phyloP scores from a whole-genome alignment of 2,888 invertebrate genomes.

The Euproctis similis region DNA sequence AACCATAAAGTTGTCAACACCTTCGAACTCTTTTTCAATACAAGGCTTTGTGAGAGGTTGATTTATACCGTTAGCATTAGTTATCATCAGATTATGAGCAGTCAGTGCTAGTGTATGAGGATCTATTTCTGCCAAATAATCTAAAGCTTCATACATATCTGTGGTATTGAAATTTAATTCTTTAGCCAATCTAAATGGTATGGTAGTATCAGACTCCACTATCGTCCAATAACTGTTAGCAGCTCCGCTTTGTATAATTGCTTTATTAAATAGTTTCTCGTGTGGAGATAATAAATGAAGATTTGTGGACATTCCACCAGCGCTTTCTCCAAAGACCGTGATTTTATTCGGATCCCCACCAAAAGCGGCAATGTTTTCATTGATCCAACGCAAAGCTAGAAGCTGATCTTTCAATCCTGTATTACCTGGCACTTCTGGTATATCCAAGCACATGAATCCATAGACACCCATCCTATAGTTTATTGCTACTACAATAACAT shows the following conservation, averaged over 20 bases:
- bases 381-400: conserved; percentile 32
- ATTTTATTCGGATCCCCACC: conserved; percentile 25
- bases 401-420: conserved; percentile 31
- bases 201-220: conserved; percentile 1
- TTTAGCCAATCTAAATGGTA: conserved; percentile 9
- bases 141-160: conserved; percentile 6
- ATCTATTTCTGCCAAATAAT: conserved; percentile 5
- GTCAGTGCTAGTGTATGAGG: background rate
- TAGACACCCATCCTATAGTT: conserved; percentile 18
- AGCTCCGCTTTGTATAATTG: conserved; percentile 15
- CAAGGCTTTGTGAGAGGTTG: conserved; percentile 5
- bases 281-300: conserved; percentile 8
- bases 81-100: conserved; percentile 2
- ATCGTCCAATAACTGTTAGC: conserved; percentile 2
- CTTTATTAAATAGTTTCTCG: conserved; percentile 13
- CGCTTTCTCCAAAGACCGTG: conserved; percentile 30
- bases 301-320: conserved; percentile 23
- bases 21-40: conserved; percentile 8
- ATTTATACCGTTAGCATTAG: background rate
- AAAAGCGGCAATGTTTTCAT: conserved; percentile 31
- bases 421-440: conserved; percentile 32
- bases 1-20: conserved; percentile 10
- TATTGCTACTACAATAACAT: conserved; percentile 12
- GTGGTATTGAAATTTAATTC: conserved; percentile 6
- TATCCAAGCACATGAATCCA: conserved; percentile 29